These are phyloP conservation scores for Sardina pilchardus DNA, from an alignment of 2,113 vertebrate species.

Conservation along the genomic window DNA sequence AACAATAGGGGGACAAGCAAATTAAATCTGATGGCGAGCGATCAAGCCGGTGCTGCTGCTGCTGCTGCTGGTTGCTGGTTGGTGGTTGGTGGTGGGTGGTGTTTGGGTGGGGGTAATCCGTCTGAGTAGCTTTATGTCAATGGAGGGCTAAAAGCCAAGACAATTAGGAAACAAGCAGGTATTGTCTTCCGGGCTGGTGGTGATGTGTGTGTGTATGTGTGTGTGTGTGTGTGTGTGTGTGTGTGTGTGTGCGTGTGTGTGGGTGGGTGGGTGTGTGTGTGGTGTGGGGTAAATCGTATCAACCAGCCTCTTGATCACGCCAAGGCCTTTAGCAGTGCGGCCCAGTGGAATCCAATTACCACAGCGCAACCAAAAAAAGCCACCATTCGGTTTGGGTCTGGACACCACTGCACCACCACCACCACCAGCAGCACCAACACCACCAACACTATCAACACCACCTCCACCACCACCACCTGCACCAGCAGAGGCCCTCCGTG, in stretches of 20 bases:
- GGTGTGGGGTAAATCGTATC: constrained; percentile 19
- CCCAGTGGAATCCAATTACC: constrained; percentile 62
- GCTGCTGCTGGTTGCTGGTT: not conserved
- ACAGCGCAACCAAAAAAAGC: constrained; percentile 24
- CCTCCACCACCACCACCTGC: not conserved
- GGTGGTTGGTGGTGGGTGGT: not conserved
- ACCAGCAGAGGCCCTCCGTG: constrained; percentile 46
- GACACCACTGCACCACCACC: constrained; percentile 39
- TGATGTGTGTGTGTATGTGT: not conserved
- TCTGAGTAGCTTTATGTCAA: constrained; percentile 52
- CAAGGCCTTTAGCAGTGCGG: constrained; percentile 36
- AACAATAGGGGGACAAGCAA: constrained; percentile 54
- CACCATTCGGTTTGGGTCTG: constrained; percentile 60
- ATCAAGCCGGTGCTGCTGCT: constrained; percentile 49
- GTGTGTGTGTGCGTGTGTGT: not conserved
- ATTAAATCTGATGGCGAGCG: constrained; percentile 63
- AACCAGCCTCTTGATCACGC: constrained; percentile 43
- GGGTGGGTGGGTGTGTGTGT: not conserved
- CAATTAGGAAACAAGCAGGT: constrained; percentile 48
- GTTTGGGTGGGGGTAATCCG: constrained; percentile 52
- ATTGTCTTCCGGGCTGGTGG: constrained; percentile 53
- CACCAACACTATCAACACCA: constrained; percentile 35
- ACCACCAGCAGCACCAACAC: too few relatives aligned
- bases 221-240: not conserved
- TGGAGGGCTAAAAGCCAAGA: constrained; percentile 42